Evolutionary conservation across 2,888 invertebrate genomes (phyloP), one percentile per base, ranked within the genome.

Genomic region (Dorcus hopei): DNA sequence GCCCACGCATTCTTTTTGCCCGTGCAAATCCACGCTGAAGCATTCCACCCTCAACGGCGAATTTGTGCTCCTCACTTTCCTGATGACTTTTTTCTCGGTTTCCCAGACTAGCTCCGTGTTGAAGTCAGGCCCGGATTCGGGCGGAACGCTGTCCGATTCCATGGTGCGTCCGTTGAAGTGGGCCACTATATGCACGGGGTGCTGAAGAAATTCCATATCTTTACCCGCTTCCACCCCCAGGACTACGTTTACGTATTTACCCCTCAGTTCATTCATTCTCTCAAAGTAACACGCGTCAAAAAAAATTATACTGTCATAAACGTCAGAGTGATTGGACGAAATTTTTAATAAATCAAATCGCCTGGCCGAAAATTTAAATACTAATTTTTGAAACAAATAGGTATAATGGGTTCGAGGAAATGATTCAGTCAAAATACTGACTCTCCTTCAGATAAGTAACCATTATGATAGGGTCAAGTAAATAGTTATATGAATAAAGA

Each of bases 91-190:
- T 77, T 88, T 88, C 66, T 89, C 88, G 2, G 88, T 86, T 75
- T 91, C 90, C 91, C 91, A 92, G 52, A 90, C 85, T 55, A 91
- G 82, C 73, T 90, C 89, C 19, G 87, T 88, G 62, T 87, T 86
- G 72, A 90, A 90, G 47, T 82, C 77, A 1, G 88, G 87, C 55
- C 81, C 78, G 49, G 83, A 81, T 38, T 80, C 79, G 0, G 87
- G 81, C 2, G 83, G 80, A 7, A 83, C 81, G 9, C 84, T 81
- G 70, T 89, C 88, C 0, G 90, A 87, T 75, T 91, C 88, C 59
- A 78, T 65, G 14, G 73, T 65, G 56, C 77, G 65, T 40, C 72
- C 74, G 48, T 74, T 74, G 61, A 77, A 78, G 61, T 74, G 76
- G 1, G 74, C 78, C 2, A 72, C 65, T 11, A 79, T 70, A 57